Percentiles rank a stretch among this genome's conserved stretches.
phyloP scores from a whole-genome alignment of 2,797 vertebrate genomes.

The Brachyrhaphis roseni region DNA sequence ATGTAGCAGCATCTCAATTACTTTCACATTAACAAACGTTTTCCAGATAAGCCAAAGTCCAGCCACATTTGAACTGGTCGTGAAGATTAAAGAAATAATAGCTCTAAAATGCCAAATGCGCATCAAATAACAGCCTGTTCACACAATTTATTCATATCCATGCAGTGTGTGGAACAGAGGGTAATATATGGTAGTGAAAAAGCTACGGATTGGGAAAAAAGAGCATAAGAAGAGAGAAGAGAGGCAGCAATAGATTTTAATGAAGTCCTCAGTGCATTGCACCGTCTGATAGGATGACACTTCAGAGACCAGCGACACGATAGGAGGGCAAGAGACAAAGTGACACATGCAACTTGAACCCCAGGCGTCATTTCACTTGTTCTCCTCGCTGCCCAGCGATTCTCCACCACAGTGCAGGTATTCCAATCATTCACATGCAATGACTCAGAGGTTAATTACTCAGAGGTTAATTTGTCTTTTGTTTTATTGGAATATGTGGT shows the following conservation, averaged over 20 bases:
- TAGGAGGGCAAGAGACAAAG: not conserved
- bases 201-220: not conserved
- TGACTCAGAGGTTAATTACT: not conserved
- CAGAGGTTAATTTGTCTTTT: not conserved
- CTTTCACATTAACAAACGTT: not conserved
- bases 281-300: conserved; percentile 44
- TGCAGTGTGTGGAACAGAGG: not conserved
- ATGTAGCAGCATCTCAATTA: not conserved
- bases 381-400: conserved; percentile 12
- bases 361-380: conserved; percentile 6
- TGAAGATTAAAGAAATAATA: not conserved
- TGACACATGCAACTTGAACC: conserved; percentile 17
- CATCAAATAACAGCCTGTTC: not conserved
- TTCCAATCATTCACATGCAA: conserved; percentile 13
- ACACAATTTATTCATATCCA: not conserved
- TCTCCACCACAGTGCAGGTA: conserved; percentile 29
- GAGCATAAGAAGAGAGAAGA: conserved; percentile 1
- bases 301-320: conserved; percentile 25
- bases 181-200: not conserved
- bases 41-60: not conserved
- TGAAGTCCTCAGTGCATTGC: conserved; percentile 37
- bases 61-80: not conserved
- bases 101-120: not conserved
- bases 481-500: not conserved
- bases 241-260: conserved; percentile 35